Conservation (phyloP, 2,113 vertebrate genomes). For the Cyprinodon brontotheroides region DNA sequence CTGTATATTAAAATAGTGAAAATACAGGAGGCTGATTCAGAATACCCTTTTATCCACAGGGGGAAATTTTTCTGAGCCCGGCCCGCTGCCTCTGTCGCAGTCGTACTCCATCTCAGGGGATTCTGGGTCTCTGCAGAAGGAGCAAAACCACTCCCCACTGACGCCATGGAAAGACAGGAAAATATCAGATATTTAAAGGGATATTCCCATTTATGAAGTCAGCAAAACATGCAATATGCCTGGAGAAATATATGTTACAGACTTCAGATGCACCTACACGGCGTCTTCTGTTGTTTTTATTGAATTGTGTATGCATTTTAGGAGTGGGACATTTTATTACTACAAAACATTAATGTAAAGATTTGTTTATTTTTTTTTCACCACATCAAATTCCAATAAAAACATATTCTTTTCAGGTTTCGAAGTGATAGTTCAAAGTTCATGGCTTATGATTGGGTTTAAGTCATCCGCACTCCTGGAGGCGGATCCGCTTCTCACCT, state of each 20-base stretch:
- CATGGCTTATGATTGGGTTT: too few relatives aligned
- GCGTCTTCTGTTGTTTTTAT: too few relatives aligned
- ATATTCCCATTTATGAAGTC: background rate
- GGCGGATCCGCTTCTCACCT: conserved; percentile 76
- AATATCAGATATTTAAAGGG: background rate
- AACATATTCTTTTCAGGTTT: background rate
- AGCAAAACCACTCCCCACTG: conserved; percentile 97
- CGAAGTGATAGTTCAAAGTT: background rate
- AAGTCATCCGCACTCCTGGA: background rate
- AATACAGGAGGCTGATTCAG: background rate
- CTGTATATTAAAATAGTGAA: background rate
- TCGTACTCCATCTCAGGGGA: conserved; percentile 91
- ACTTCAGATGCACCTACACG: too few relatives aligned
- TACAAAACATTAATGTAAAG: too few relatives aligned
- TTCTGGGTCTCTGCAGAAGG: conserved; percentile 87
- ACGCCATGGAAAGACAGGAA: background rate
- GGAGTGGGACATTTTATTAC: too few relatives aligned
- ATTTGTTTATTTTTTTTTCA: too few relatives aligned
- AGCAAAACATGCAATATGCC: background rate
- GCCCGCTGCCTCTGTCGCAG: conserved; percentile 77
- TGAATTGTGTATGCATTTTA: too few relatives aligned
- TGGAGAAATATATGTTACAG: too few relatives aligned
- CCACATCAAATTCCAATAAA: too few relatives aligned
- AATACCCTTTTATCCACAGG: conserved; percentile 84
- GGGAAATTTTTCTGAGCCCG: conserved; percentile 63